These are phyloP conservation scores for Odocoileus hemionus DNA, from an alignment of 2,113 vertebrate genomes.

Conservation along the genomic window DNA sequence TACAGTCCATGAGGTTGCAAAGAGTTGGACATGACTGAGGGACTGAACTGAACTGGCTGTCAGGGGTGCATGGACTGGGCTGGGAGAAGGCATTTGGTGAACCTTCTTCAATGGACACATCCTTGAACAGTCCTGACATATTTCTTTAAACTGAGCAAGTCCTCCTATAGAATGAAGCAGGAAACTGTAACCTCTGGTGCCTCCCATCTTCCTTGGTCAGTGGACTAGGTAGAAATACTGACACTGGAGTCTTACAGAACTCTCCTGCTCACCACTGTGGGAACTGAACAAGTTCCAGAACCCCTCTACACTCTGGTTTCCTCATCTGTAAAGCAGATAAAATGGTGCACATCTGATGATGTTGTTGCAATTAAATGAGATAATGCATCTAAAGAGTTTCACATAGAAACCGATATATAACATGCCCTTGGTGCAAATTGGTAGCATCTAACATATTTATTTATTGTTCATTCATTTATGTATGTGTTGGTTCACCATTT, in stretches of 20 bases:
- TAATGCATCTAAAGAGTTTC: neutral
- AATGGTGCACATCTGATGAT: neutral
- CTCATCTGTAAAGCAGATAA: neutral
- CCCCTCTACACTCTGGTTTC: neutral
- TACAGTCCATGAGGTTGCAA: neutral
- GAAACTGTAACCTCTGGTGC: accelerated
- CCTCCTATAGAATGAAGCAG: neutral
- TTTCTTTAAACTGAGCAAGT: neutral
- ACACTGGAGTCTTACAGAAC: neutral
- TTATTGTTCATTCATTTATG: neutral
- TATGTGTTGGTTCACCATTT: neutral
- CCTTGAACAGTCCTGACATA: neutral
- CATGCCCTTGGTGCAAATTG: neutral
- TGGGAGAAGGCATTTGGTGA: neutral
- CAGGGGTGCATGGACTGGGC: neutral
- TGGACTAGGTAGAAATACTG: neutral
- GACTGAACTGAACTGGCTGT: neutral
- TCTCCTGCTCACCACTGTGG: neutral
- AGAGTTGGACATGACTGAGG: neutral
- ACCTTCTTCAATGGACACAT: neutral
- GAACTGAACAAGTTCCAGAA: neutral
- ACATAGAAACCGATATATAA: neutral
- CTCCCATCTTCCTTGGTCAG: accelerated
- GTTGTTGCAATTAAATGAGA: neutral
- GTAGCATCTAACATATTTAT: neutral